These are phyloP conservation scores for Listronotus oregonensis DNA, from an alignment of 1,140 invertebrate species.

Conservation along the genomic window DNA sequence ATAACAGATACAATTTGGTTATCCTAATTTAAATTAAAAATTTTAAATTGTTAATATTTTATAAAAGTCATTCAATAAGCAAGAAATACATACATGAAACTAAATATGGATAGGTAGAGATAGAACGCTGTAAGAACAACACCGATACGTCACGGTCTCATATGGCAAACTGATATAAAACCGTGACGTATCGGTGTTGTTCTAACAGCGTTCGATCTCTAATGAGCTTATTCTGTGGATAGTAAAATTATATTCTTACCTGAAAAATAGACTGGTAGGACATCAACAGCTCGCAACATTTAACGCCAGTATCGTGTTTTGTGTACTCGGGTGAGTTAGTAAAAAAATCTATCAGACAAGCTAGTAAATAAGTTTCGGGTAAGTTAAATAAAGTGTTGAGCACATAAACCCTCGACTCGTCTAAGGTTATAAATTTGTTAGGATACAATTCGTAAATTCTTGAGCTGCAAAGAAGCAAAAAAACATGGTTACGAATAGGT, in stretches of 20 bases:
- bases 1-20: too few relatives aligned
- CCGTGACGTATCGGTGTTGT: too few relatives aligned
- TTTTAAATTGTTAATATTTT: too few relatives aligned
- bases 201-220: too few relatives aligned
- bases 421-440: slow-evolving; percentile 95
- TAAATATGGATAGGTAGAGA: too few relatives aligned
- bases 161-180: too few relatives aligned
- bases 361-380: slow-evolving; percentile 94
- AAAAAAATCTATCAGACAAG: slow-evolving; percentile 95
- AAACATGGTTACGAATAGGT: slow-evolving; percentile 23
- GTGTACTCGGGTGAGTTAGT: slow-evolving; percentile 85
- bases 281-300: slow-evolving; percentile 92
- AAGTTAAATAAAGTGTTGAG: slow-evolving; percentile 97
- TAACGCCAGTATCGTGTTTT: slow-evolving; percentile 83
- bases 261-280: slow-evolving; percentile 98
- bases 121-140: too few relatives aligned
- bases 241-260: slow-evolving; percentile 44
- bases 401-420: slow-evolving; percentile 93
- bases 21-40: too few relatives aligned
- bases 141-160: too few relatives aligned
- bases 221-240: too few relatives aligned
- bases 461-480: slow-evolving; percentile 69
- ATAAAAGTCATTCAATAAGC: too few relatives aligned
- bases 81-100: too few relatives aligned
- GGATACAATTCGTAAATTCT: slow-evolving; percentile 97